Evolutionary conservation across 2,113 vertebrate genomes (phyloP).

Genomic region (Dendropsophus ebraccatus): DNA sequence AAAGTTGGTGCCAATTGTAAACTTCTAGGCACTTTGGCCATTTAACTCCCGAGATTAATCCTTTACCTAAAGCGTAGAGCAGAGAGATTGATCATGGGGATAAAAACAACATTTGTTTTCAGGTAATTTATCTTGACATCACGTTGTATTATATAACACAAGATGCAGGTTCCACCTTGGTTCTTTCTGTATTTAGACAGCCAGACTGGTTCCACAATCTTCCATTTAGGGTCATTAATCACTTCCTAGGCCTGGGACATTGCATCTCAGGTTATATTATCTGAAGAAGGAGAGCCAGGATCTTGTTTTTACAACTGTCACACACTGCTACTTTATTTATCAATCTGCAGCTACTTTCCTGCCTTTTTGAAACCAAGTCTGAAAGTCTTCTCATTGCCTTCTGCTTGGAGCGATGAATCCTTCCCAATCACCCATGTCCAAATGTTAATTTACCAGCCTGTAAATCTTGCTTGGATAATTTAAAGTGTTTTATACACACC

Average conservation of each 20-base stretch:
- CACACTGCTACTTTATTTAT: conserved; percentile 48
- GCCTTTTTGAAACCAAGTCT: conserved; percentile 34
- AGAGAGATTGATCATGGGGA: not conserved
- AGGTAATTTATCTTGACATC: conserved; percentile 6
- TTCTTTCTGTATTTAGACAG: conserved; percentile 12
- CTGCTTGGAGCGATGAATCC: conserved; percentile 10
- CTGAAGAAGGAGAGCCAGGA: conserved; percentile 28
- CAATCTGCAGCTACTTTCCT: conserved; percentile 44
- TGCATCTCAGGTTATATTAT: conserved; percentile 40
- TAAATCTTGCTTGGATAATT: conserved; percentile 41
- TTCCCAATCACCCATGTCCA: conserved; percentile 29
- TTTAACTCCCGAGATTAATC: not conserved
- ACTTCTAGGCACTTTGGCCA: conserved; percentile 15
- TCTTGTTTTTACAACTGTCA: conserved; percentile 51
- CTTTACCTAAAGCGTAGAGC: not conserved
- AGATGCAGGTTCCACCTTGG: not conserved
- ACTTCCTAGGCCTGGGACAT: conserved; percentile 27
- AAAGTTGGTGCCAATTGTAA: not conserved
- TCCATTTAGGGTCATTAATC: conserved; percentile 44
- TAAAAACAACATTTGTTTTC: not conserved
- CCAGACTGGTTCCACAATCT: not conserved
- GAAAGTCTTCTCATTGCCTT: conserved; percentile 28
- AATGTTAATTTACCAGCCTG: conserved; percentile 36
- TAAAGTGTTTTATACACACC: conserved; percentile 42
- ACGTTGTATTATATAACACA: not conserved